phyloP scores from a whole-genome alignment of 2,113 vertebrate genomes.

The Sinocyclocheilus grahami region DNA sequence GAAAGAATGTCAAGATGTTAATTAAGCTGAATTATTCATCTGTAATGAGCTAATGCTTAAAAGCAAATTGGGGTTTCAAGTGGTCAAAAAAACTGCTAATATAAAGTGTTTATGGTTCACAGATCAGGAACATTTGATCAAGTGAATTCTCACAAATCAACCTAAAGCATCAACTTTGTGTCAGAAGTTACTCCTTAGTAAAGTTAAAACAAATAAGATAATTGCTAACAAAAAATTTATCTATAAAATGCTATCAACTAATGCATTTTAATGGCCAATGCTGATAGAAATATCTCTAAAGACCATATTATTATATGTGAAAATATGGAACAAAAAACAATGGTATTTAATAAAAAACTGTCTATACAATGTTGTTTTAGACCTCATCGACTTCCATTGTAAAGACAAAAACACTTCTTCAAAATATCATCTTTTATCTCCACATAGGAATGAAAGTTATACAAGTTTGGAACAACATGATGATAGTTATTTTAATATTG shows the following conservation, averaged over 20 bases:
- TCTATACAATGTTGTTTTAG: not conserved
- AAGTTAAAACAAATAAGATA: not conserved
- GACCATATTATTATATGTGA: not conserved
- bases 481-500: not conserved
- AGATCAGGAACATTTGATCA: not conserved
- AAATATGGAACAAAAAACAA: not conserved
- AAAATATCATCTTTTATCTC: no score
- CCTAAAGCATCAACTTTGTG: not conserved
- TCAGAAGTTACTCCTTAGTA: not conserved
- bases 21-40: slow-evolving; percentile 15
- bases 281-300: not conserved
- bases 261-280: not conserved
- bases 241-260: not conserved
- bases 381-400: no score
- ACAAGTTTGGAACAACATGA: not conserved
- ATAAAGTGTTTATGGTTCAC: not conserved
- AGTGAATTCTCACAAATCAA: slow-evolving; percentile 1
- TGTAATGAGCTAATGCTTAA: slow-evolving; percentile 2
- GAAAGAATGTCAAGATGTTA: slow-evolving; percentile 13
- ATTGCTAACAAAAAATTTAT: not conserved
- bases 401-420: no score
- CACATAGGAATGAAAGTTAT: not conserved
- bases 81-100: not conserved
- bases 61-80: not conserved
- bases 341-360: no score